Base-by-base conservation (phyloP, 1,140 invertebrate genomes). In the Pemphigus obesinymphae region DNA sequence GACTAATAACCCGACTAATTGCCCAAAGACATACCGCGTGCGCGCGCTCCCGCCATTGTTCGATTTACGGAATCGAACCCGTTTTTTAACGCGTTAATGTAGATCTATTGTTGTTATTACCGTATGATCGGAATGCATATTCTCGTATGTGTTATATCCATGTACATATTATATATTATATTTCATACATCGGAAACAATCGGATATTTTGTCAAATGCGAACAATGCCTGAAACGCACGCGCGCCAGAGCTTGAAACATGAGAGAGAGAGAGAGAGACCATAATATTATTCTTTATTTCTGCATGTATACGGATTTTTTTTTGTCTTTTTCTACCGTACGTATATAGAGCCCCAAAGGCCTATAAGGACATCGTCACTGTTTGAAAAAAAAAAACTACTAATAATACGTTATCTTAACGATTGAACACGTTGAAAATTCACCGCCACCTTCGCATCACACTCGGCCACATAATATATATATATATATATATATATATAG, bases 161-260 rank as follows among this genome's bases (percentile, higher is more conserved):
- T 31, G 29, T 63, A 55, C 11, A 55, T 61, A 23, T 53, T 55
- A 31, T 61, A 45, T 31, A 63, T 63, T 58, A 11, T 55, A n/a
- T n/a, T 55, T 10, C 26, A 63, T 11, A 63, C 34, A 34, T 63
- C 31, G 61, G 34, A 68, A 40, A 68, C 63, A 68, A 68, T 68
- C 63, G 63, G 63, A 68, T 68, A 68, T 68, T 68, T 40, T 68
- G 63, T 68, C 63, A 68, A 68, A 68, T 6, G 63, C 63, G 63
- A 68, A 68, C 63, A 68, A 68, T 68, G 34, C 48, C 15, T 45
- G 15, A 68, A 68, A 37, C 63, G 20, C 11, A 37, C 10, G 48
- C 13, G 45, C 37, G 37, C 37, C 4, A 7, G 43, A 7, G 43
- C 43, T 7, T 11, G 8, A 13, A 45, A 45, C 4, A 13, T 11